Evolutionary conservation across 2,888 invertebrate genomes (phyloP).

Genomic region (Parascotia fuliginaria): DNA sequence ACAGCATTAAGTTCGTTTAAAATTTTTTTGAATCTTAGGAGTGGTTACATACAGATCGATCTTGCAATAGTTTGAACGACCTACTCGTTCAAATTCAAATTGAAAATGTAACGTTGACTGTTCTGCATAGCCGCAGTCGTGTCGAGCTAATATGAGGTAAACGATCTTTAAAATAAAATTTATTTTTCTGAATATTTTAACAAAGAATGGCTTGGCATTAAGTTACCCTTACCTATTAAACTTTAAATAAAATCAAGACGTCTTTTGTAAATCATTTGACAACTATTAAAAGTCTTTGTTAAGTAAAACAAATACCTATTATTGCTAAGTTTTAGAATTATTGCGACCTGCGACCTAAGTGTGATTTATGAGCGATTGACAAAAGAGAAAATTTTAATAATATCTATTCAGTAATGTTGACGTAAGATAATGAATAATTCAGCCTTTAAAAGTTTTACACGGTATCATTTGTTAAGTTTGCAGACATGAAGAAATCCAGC

Average conservation of each 20-base stretch:
- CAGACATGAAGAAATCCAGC: constrained; percentile 46
- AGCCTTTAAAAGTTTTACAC: constrained; percentile 54
- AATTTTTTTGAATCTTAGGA: too few relatives aligned
- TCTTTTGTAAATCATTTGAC: constrained; percentile 9
- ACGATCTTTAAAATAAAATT: neutral
- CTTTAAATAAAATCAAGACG: neutral
- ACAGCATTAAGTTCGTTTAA: too few relatives aligned
- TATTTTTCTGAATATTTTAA: neutral
- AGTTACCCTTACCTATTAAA: neutral
- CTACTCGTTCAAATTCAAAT: too few relatives aligned
- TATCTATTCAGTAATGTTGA: constrained; percentile 47
- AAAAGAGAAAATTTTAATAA: constrained; percentile 38
- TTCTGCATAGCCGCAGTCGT: too few relatives aligned
- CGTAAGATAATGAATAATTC: constrained; percentile 53
- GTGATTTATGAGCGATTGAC: constrained; percentile 33
- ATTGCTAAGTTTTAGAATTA: neutral
- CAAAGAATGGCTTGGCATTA: neutral
- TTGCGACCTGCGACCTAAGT: neutral
- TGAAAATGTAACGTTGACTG: too few relatives aligned
- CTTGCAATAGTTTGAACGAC: too few relatives aligned
- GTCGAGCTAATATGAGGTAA: too few relatives aligned
- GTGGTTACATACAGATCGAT: too few relatives aligned
- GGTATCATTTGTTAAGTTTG: constrained; percentile 57
- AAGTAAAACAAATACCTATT: neutral
- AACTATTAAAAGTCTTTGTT: constrained; percentile 17